Evolutionary conservation across 2,113 vertebrate genomes (phyloP), one percentile per base, ranked within the genome.

Genomic region (Pseudorasbora parva): DNA sequence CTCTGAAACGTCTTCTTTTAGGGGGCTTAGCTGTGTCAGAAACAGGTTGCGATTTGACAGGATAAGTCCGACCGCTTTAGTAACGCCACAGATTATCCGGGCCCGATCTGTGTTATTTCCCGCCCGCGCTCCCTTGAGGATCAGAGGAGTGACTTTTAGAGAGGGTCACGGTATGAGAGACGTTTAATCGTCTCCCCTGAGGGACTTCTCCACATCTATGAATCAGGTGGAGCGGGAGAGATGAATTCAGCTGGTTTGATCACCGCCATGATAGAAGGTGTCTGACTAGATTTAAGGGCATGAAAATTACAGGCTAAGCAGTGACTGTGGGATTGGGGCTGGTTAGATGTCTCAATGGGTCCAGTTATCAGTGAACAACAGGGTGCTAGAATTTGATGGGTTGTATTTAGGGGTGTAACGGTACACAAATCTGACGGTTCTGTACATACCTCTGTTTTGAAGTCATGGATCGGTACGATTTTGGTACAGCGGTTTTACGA

Each of bases 41-140:
- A 86, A 85, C 88, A 41, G 90, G 88, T 88, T 91, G 83, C 68
- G 88, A 90, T 93, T 92, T 92, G 90, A 90, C 91, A 90, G 88
- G 89, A 88, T 12, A 14, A 89, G 91, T 89, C 92, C 91, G 89
- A 91, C 89, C 85, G 91, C 77, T 82, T 17, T 87, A 92, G 92
- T 90, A 88, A 91, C 85, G 86, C 84, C 89, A 90, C 88, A 91
- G 91, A 91, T 93, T 91, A 93, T 92, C 91, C 85, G 87, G 89
- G 88, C 79, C 88, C 90, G 85, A 86, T 89, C 86, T 85, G 86
- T 85, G 82, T 60, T 83, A 81, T 86, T 69, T 79, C 86, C 81
- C 17, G 88, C 87, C 17, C 73, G 89, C 5, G 15, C 54, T 73
- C 71, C 76, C 4, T 83, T 85, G 88, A 91, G 85, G 86, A 90